Evolutionary conservation across 2,888 invertebrate genomes (phyloP).

Genomic region (Adelognathus sp.): DNA sequence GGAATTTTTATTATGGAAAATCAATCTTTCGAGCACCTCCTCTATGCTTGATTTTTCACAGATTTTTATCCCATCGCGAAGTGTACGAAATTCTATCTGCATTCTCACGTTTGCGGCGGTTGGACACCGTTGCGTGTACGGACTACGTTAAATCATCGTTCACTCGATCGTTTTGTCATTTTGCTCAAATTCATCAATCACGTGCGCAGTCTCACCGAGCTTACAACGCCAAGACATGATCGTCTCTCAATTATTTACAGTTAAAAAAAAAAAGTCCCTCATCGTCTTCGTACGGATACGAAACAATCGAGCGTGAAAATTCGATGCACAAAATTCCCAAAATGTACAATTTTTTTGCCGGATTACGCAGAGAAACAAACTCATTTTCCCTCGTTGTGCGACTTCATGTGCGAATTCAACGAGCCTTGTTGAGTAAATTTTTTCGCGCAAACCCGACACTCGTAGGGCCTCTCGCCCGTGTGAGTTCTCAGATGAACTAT

Average conservation of each 20-base stretch:
- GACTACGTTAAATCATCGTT: not conserved
- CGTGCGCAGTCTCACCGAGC: not conserved
- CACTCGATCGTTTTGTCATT: not conserved
- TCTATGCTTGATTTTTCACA: no score
- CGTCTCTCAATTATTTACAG: constrained; percentile 14
- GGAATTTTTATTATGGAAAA: no score
- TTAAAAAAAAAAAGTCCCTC: not conserved
- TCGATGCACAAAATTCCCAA: not conserved
- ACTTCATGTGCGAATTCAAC: constrained; percentile 76
- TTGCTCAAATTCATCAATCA: constrained; percentile 13
- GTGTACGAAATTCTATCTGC: no score
- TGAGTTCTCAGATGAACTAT: constrained; percentile 76
- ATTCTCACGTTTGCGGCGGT: no score
- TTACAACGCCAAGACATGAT: not conserved
- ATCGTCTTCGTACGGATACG: not conserved
- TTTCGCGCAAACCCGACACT: constrained; percentile 77
- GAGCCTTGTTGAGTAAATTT: constrained; percentile 78
- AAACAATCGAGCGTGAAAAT: not conserved
- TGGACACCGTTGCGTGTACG: no score
- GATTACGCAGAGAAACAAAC: constrained; percentile 2
- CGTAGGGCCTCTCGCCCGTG: constrained; percentile 75
- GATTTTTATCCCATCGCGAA: no score
- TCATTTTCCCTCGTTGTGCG: constrained; percentile 69
- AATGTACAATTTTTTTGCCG: not conserved
- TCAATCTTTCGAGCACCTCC: no score